These are phyloP conservation scores for Prietella phreatophila DNA, from an alignment of 2,113 vertebrate species.

Conservation along the genomic window DNA sequence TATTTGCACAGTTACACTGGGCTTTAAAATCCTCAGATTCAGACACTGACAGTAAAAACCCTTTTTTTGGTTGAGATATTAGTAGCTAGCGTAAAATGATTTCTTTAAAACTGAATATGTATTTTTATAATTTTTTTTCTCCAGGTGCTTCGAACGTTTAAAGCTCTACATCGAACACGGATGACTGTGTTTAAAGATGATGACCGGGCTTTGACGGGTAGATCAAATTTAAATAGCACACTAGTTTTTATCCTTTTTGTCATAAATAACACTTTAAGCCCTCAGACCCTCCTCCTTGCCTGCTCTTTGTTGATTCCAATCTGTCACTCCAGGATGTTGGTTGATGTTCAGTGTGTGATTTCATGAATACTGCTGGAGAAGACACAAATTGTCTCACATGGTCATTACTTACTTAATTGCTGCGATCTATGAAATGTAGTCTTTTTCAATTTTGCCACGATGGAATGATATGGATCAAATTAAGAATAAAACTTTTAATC, in stretches of 20 bases:
- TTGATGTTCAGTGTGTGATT: neutral
- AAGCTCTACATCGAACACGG: constrained; percentile 72
- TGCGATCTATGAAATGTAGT: neutral
- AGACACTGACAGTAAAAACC: no score
- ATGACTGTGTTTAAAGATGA: constrained; percentile 72
- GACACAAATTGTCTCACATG: neutral
- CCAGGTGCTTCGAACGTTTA: constrained; percentile 71
- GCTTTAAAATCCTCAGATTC: no score
- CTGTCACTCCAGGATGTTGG: neutral
- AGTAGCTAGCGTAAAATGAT: neutral
- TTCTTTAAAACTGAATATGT: neutral
- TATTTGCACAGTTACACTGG: no score
- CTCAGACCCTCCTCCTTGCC: neutral
- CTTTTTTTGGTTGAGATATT: no score
- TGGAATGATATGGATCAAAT: neutral
- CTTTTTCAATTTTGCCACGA: neutral
- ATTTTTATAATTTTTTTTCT: constrained; percentile 16
- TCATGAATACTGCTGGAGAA: neutral
- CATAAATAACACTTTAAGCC: neutral
- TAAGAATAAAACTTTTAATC: neutral
- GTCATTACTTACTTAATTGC: neutral
- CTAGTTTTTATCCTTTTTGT: neutral
- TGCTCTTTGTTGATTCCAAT: neutral
- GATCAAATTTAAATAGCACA: neutral
- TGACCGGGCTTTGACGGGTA: constrained; percentile 66